These are phyloP conservation scores for Siniperca scherzeri DNA, from an alignment of 2,797 vertebrate genomes.

Conservation along the genomic window DNA sequence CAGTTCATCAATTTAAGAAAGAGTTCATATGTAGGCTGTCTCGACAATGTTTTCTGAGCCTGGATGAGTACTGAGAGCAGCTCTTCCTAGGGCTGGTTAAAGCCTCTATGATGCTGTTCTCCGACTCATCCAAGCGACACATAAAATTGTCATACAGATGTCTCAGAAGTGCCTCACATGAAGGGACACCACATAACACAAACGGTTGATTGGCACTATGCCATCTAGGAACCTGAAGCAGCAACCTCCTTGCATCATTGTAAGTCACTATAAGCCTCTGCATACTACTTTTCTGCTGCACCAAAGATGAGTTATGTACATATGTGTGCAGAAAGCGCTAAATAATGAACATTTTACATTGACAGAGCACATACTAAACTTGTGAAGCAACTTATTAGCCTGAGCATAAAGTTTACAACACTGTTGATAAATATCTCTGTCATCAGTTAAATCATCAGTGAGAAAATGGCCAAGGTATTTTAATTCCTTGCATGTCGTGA, in stretches of 20 bases:
- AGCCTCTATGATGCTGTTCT: neutral
- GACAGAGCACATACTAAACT: neutral
- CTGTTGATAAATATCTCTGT: neutral
- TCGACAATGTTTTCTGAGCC: neutral
- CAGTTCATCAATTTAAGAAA: neutral
- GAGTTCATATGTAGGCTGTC: neutral
- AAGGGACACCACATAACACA: neutral
- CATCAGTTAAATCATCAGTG: neutral
- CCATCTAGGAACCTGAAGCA: neutral
- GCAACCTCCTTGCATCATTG: neutral
- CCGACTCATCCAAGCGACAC: neutral
- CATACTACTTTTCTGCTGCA: neutral
- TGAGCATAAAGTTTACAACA: neutral
- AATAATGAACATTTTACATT: neutral
- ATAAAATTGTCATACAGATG: neutral
- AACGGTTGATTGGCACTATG: neutral
- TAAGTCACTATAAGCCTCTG: neutral
- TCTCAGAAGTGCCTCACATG: neutral
- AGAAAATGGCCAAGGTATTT: too few relatives aligned
- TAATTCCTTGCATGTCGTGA: too few relatives aligned
- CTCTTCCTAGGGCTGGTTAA: neutral
- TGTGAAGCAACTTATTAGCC: neutral
- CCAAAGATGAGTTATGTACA: neutral
- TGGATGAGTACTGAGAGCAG: neutral
- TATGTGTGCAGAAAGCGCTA: neutral